phyloP scores from a whole-genome alignment of 2,113 vertebrate genomes.

The Natator depressus region DNA sequence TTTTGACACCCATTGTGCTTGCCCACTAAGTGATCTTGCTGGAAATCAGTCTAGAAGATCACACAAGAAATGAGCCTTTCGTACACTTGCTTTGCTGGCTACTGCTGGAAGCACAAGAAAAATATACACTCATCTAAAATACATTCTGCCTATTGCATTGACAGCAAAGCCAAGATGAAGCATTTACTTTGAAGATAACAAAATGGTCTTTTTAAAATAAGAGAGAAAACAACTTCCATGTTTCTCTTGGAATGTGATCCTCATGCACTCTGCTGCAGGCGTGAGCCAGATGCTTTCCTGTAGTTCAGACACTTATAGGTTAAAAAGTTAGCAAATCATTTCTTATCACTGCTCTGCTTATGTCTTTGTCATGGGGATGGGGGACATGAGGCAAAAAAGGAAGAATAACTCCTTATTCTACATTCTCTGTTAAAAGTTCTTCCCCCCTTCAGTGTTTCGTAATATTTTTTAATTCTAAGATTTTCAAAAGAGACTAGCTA shows the following conservation, averaged over 20 bases:
- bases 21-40: background rate
- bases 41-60: background rate
- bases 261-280: constrained; percentile 17
- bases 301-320: background rate
- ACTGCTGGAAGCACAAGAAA: background rate
- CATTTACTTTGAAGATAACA: constrained; percentile 3
- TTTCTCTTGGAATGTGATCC: constrained; percentile 35
- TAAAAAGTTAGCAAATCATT: rapidly evolving
- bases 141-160: constrained; percentile 13
- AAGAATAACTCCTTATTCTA: background rate
- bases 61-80: rapidly evolving
- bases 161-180: constrained; percentile 8
- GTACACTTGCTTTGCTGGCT: rapidly evolving
- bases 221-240: background rate
- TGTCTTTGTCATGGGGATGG: background rate
- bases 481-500: background rate
- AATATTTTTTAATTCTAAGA: background rate
- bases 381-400: background rate
- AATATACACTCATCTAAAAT: background rate
- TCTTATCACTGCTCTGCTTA: background rate
- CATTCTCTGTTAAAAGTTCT: background rate
- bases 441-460: background rate
- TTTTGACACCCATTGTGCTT: background rate
- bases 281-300: constrained; percentile 24
- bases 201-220: constrained; percentile 48